Base-by-base conservation (phyloP, 2,797 vertebrate genomes). In the Sebastes miniatus region DNA sequence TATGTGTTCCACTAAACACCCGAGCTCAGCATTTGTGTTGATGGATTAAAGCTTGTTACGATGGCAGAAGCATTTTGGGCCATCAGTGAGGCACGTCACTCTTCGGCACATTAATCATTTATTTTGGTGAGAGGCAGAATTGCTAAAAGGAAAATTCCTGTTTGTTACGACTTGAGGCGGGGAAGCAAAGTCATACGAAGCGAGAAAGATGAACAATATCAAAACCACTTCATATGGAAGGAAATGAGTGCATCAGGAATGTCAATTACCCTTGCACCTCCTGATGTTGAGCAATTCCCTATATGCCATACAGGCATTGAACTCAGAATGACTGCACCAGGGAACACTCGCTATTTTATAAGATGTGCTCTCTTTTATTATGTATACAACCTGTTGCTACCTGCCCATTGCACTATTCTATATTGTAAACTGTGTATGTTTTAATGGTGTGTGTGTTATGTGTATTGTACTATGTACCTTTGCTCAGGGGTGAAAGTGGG, bases 1-100 rank as follows among this genome's bases (percentile, higher is more conserved):
- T 84, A 63, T 80, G 78, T 79, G 82, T 90, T 80, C 34, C 61
- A 69, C 77, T 76, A 78, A 90, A 91, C 71, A 57, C 79, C 77
- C 59, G 11, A 75, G 81, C 87, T 93, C 90, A 91, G 90, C 87
- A 81, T 81, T 91, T 85, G 69, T 73, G 83, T 63, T 91, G 88
- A 93, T 89, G 66, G 87, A 91, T 93, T 89, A 85, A 89, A 80
- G 64, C 80, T 83, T 78, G 83, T 88, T 84, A 80, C 64, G 52
- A 77, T 75, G 69, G 84, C 83, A 82, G 57, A 76, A 85, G 73
- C 84, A 34, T 88, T 91, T 90, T 76, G 56, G 81, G 68, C 83
- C 65, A 80, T 87, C 83, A 79, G 62, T 27, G 72, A 87, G 66
- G 69, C 80, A 56, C 18, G 39, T 63, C 81, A 71, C 52, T 75